phyloP scores from a whole-genome alignment of 2,797 vertebrate species.

The Lepidocolaptes lacrymiger region DNA sequence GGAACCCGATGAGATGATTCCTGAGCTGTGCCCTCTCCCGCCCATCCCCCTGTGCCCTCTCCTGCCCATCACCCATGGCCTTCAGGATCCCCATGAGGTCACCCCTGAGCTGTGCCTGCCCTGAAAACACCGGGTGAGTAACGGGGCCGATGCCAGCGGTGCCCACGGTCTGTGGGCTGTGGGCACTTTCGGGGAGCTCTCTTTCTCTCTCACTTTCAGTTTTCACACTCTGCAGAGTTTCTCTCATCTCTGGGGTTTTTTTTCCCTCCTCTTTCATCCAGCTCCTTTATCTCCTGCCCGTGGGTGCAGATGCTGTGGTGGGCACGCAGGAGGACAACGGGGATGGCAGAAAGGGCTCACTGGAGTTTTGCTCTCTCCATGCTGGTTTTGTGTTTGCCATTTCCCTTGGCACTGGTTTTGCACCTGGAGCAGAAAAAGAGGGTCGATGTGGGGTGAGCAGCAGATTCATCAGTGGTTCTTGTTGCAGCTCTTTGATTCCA shows the following conservation, averaged over 20 bases:
- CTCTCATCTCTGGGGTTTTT: neutral
- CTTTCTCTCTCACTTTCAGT: neutral
- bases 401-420: neutral
- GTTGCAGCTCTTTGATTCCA: neutral
- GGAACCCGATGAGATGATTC: too few relatives aligned
- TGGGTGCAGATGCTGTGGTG: too few relatives aligned
- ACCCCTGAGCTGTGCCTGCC: too few relatives aligned
- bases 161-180: neutral
- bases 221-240: neutral
- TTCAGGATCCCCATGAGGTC: too few relatives aligned
- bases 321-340: neutral
- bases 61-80: too few relatives aligned
- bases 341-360: neutral
- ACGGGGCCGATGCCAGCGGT: rapidly evolving
- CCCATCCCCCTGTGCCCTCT: too few relatives aligned
- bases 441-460: rapidly evolving
- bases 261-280: neutral
- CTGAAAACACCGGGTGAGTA: neutral
- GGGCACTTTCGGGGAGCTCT: neutral
- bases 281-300: too few relatives aligned
- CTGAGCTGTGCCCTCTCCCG: too few relatives aligned
- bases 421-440: rapidly evolving
- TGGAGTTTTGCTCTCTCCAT: neutral
- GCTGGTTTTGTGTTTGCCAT: neutral
- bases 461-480: neutral